These are phyloP conservation scores for Tapirus terrestris DNA, from an alignment of 2,113 vertebrate species.

Conservation along the genomic window DNA sequence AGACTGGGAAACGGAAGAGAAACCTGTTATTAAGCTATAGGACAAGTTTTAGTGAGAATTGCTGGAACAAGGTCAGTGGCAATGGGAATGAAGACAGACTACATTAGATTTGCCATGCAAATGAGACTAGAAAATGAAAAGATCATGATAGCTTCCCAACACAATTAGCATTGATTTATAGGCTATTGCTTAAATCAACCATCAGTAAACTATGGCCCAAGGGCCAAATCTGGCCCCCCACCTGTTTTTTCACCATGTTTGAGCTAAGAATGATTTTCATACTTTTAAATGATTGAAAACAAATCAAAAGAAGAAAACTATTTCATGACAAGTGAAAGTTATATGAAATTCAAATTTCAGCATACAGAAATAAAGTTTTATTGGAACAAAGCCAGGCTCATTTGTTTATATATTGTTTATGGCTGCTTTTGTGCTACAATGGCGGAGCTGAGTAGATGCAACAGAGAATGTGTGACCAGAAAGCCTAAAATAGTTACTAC, in stretches of 20 bases:
- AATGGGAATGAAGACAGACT: background rate
- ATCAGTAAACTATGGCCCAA: background rate
- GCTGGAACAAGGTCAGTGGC: background rate
- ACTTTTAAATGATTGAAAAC: slow-evolving; percentile 31
- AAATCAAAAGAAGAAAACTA: background rate
- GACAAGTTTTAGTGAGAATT: background rate
- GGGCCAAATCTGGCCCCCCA: background rate
- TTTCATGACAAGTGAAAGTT: background rate
- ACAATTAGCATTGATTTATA: background rate
- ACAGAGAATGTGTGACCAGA: background rate
- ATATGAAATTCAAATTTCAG: background rate
- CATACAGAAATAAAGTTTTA: background rate
- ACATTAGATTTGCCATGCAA: background rate
- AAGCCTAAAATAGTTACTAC: background rate
- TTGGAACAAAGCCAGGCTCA: background rate
- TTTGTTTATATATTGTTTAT: background rate
- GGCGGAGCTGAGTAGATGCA: background rate
- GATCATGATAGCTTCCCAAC: background rate
- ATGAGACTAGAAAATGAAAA: background rate
- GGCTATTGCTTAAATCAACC: background rate
- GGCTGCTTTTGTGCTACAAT: background rate
- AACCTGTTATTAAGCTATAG: background rate
- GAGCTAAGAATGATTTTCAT: background rate
- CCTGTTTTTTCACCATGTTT: background rate
- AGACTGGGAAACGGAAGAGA: background rate